These are phyloP conservation scores for Opisthograptis luteolata DNA, from an alignment of 2,888 invertebrate genomes.

Conservation along the genomic window DNA sequence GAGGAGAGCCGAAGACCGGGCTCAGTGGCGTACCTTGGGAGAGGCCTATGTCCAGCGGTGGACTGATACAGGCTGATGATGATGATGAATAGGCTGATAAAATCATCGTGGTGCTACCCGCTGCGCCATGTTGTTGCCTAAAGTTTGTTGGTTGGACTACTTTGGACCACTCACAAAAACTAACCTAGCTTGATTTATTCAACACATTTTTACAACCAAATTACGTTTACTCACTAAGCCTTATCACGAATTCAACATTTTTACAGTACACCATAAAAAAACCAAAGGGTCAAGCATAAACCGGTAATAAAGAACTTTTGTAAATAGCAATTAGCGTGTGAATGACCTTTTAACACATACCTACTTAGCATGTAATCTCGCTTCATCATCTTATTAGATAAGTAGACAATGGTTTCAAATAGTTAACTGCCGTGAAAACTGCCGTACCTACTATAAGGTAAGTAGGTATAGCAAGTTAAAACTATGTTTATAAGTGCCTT, in stretches of 20 bases:
- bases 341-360: constrained; percentile 42
- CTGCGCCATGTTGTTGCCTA: too few species aligned
- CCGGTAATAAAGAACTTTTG: constrained; percentile 21
- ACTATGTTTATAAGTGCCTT: too few species aligned
- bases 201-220: neutral
- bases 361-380: constrained; percentile 42
- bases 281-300: constrained; percentile 23
- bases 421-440: constrained; percentile 30
- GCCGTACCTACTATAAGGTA: too few species aligned
- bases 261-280: constrained; percentile 19
- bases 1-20: too few species aligned
- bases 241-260: constrained; percentile 19
- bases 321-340: constrained; percentile 37
- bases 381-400: constrained; percentile 42
- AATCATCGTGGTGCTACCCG: too few species aligned
- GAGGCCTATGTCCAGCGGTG: too few species aligned
- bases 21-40: too few species aligned
- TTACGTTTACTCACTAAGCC: constrained; percentile 9
- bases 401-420: constrained; percentile 38
- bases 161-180: neutral
- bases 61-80: too few species aligned
- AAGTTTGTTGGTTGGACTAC: too few species aligned
- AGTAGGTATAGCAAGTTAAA: too few species aligned
- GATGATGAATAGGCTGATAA: too few species aligned
- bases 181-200: neutral